Conservation (phyloP, 2,888 invertebrate genomes). For the Anthophora plumipes region DNA sequence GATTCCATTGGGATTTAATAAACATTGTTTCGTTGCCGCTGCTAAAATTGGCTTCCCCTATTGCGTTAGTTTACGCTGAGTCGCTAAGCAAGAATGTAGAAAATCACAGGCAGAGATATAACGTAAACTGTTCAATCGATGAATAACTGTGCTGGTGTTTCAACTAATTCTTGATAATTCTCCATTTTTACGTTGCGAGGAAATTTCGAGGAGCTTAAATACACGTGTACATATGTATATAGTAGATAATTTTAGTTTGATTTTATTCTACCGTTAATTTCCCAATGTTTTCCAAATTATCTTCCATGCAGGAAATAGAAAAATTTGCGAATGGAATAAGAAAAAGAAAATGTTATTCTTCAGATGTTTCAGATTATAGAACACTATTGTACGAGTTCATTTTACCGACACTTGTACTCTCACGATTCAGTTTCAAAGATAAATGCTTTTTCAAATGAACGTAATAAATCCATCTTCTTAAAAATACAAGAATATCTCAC, state of each 20-base stretch:
- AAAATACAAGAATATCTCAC: not conserved
- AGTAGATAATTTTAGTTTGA: too few species aligned
- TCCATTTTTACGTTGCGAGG: not conserved
- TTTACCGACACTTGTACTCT: too few species aligned
- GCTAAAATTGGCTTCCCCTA: constrained; percentile 35
- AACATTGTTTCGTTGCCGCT: constrained; percentile 30
- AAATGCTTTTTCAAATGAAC: not conserved
- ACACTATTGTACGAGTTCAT: too few species aligned
- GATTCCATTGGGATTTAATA: constrained; percentile 7
- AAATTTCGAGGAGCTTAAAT: too few species aligned
- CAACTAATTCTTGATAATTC: not conserved
- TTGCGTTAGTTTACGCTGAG: constrained; percentile 13
- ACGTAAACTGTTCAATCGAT: constrained; percentile 6
- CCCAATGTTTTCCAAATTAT: too few species aligned
- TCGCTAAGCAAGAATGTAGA: constrained; percentile 5
- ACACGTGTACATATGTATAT: too few species aligned
- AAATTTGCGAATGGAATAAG: too few species aligned
- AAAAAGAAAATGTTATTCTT: too few species aligned
- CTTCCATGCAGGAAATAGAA: too few species aligned
- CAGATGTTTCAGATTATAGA: too few species aligned
- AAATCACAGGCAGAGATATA: not conserved
- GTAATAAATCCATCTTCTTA: not conserved
- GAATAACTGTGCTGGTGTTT: not conserved
- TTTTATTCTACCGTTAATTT: too few species aligned
- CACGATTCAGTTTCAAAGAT: too few species aligned